phyloP scores from a whole-genome alignment of 2,113 vertebrate genomes.

The Psephotus haematonotus region DNA sequence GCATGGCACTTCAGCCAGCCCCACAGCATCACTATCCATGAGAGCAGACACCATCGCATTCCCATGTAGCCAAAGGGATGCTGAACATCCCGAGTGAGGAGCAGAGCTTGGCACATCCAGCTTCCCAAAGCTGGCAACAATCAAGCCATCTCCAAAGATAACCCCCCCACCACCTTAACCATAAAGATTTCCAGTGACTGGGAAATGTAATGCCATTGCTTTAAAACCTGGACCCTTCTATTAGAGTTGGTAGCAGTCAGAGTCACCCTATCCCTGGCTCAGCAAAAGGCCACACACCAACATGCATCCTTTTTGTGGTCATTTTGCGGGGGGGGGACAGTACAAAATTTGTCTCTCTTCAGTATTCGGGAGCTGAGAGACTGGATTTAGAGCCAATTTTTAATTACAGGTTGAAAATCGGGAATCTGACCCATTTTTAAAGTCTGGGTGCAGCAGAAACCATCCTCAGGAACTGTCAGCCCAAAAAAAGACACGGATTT shows the following conservation, averaged over 20 bases:
- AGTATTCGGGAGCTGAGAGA: neutral
- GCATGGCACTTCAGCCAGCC: neutral
- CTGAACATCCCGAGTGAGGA: neutral
- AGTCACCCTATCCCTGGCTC: neutral
- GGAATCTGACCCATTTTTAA: neutral
- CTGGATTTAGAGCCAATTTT: neutral
- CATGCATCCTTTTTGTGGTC: rapidly evolving
- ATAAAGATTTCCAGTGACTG: neutral
- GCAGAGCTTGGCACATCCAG: neutral
- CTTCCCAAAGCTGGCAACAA: neutral
- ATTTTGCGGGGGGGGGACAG: neutral
- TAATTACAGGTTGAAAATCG: neutral
- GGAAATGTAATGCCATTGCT: neutral
- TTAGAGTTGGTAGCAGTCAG: neutral
- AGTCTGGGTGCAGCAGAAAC: neutral
- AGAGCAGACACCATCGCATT: rapidly evolving
- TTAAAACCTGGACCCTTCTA: neutral
- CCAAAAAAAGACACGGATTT: neutral
- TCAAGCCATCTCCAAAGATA: neutral
- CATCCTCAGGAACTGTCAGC: neutral
- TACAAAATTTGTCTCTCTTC: neutral
- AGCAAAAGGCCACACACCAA: neutral
- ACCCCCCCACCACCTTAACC: rapidly evolving
- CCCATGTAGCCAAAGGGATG: neutral
- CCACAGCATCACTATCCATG: neutral